Evolutionary conservation across 2,113 vertebrate species (phyloP), one percentile per base, ranked within the genome.

Genomic region (Apteryx owenii): DNA sequence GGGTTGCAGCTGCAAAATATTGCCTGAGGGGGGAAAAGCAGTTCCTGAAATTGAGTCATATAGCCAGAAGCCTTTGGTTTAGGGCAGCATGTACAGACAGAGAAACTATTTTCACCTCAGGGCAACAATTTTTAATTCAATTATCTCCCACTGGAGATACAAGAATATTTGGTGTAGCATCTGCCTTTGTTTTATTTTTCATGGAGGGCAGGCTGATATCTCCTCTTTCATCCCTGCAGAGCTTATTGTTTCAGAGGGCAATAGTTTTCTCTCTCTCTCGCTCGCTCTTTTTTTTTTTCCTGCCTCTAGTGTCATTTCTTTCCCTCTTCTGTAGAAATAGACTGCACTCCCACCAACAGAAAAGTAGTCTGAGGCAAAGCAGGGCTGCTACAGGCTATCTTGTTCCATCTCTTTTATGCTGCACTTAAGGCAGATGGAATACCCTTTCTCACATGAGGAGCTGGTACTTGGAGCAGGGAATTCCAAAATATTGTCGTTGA

Each of bases 111-210:
- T 85, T 87, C 53, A 79, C 84, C 51, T 85, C 70, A 76, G 65
- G 19, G 42, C 73, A 23, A 29, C 31, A 84, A 69, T 81, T 95
- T 96, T 89, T 75, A 90, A 86, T 95, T 92, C 77, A 86, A 14
- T 76, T 89, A 48, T 12, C 42, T 94, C 68, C 50, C 40, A 85
- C 71, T 94, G 91, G 70, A 69, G 9, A 9, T 66, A 75, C 84
- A 75, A 26, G 36, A 95, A 70, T 91, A 77, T 77, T 53, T 88
- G 50, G 40, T 78, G 54, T 83, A 93, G 60, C 25, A 64, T 7
- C 62, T 20, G 16, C 12, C 28, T 92, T 91, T 91, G 69, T 93
- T 97, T 89, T 53, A 92, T 92, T 95, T 95, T 95, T 94, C 87
- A 94, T 92, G 68, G 60, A 84, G 12, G 54, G 29, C 7, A 88